Evolutionary conservation across 2,797 vertebrate genomes (phyloP).

Genomic region (Carduelis carduelis): DNA sequence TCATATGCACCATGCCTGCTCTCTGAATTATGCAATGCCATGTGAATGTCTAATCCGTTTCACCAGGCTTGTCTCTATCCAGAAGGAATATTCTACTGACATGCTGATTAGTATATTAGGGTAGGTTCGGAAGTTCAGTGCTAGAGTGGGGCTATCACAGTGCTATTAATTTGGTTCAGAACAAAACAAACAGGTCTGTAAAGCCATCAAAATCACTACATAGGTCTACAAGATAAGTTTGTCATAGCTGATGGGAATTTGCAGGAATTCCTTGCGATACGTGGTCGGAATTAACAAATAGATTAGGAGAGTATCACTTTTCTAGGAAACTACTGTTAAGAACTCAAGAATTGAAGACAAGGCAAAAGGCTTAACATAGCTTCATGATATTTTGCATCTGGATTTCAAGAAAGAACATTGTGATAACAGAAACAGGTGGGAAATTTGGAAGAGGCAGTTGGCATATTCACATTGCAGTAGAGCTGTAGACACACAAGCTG

Average conservation of each 20-base stretch:
- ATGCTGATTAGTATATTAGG: slow-evolving; percentile 76
- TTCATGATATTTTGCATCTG: not conserved
- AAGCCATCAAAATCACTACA: slow-evolving; percentile 66
- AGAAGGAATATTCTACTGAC: slow-evolving; percentile 71
- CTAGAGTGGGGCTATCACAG: slow-evolving; percentile 32
- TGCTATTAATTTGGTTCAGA: slow-evolving; percentile 74
- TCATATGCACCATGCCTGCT: slow-evolving; percentile 72
- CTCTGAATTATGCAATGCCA: slow-evolving; percentile 80
- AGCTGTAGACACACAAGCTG: not conserved
- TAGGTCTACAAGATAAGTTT: slow-evolving; percentile 66
- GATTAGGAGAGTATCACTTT: slow-evolving; percentile 46
- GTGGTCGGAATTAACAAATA: slow-evolving; percentile 52
- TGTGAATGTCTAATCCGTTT: slow-evolving; percentile 77
- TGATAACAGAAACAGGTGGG: not conserved
- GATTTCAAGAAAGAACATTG: slow-evolving; percentile 5
- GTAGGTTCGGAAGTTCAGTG: slow-evolving; percentile 74
- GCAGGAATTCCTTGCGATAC: slow-evolving; percentile 48
- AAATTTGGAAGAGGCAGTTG: not conserved
- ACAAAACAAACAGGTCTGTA: slow-evolving; percentile 67
- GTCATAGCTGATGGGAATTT: slow-evolving; percentile 64
- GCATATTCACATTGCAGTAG: not conserved
- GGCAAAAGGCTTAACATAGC: not conserved
- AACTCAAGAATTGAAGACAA: not conserved
- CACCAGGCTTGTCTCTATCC: slow-evolving; percentile 75
- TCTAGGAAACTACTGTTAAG: slow-evolving; percentile 43